phyloP scores from a whole-genome alignment of 2,888 invertebrate genomes.

The Adineta ricciae region DNA sequence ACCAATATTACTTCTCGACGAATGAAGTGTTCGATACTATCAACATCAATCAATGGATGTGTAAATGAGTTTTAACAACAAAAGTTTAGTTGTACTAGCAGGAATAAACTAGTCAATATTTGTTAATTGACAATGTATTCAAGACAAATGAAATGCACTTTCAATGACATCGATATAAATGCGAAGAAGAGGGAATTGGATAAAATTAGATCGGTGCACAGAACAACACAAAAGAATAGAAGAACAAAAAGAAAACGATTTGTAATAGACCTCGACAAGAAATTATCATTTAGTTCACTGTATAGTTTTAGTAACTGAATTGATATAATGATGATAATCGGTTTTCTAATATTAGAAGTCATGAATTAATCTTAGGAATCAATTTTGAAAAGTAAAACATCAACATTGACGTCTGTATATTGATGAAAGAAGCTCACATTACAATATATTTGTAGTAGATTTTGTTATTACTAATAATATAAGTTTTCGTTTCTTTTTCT shows the following conservation, averaged over 20 bases:
- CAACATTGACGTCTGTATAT: neutral
- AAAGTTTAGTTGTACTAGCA: neutral
- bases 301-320: too few relatives aligned
- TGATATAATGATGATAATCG: too few relatives aligned
- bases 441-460: neutral
- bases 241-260: too few relatives aligned
- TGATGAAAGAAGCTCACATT: neutral
- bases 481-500: too few relatives aligned
- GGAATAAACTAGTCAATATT: neutral
- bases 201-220: neutral
- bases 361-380: too few relatives aligned
- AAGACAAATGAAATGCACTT: neutral
- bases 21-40: neutral
- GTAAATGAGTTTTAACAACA: neutral
- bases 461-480: neutral
- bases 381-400: neutral
- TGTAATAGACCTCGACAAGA: too few relatives aligned
- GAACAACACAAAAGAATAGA: neutral
- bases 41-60: neutral
- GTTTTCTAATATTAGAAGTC: too few relatives aligned
- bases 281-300: too few relatives aligned
- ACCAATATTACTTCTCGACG: neutral
- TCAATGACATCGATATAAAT: neutral
- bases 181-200: neutral
- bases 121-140: neutral